Conservation (phyloP, 2,797 vertebrate species). For the Acanthopagrus latus region DNA sequence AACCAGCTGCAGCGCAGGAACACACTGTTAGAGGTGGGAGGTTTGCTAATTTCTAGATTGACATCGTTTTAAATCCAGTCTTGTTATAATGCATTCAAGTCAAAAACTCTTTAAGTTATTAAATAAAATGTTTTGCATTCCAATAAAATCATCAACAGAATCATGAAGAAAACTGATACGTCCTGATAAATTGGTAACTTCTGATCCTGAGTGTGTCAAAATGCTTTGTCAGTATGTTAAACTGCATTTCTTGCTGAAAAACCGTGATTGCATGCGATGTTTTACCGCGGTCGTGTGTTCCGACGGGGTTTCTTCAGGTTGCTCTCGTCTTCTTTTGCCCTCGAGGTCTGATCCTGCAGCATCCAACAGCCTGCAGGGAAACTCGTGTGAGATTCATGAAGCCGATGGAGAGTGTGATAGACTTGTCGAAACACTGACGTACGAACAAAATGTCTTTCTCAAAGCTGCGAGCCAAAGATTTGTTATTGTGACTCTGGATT, state of each 20-base stretch:
- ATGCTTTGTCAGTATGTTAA: too few relatives aligned
- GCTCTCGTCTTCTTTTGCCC: not conserved
- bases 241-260: too few relatives aligned
- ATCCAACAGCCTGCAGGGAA: slow-evolving; percentile 12
- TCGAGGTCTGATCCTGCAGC: slow-evolving; percentile 18
- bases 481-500: not conserved
- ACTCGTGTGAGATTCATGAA: slow-evolving; percentile 5
- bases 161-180: not conserved
- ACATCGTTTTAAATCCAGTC: not conserved
- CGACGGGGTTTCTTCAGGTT: not conserved
- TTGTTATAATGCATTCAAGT: not conserved
- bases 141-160: too few relatives aligned
- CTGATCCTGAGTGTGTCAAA: not conserved
- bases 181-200: not conserved
- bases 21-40: too few relatives aligned
- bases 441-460: not conserved
- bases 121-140: not conserved
- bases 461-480: not conserved
- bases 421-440: not conserved
- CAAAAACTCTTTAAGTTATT: not conserved
- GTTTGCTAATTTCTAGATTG: not conserved
- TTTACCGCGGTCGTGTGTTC: not conserved
- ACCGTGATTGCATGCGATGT: not conserved
- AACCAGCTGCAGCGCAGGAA: not conserved
- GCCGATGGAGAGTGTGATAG: not conserved